Conservation (phyloP, 2,113 vertebrate species). For the Melospiza melodia region DNA sequence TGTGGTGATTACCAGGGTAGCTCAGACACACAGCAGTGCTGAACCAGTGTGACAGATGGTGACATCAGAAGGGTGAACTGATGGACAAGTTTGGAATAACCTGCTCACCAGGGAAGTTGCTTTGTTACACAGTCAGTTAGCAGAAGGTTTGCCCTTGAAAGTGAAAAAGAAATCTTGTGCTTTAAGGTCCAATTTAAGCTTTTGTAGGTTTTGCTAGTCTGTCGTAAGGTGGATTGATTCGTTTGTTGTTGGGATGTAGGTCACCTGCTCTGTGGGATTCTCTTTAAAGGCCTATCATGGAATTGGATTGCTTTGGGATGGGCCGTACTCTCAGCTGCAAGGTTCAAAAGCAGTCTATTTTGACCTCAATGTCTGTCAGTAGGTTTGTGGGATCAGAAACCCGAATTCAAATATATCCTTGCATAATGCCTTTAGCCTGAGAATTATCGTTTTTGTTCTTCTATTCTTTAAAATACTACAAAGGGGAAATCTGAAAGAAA, state of each 20-base stretch:
- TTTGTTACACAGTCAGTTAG: not conserved
- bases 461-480: not conserved
- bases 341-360: not conserved
- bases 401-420: not conserved
- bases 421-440: not conserved
- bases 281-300: not conserved
- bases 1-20: not conserved
- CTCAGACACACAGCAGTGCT: not conserved
- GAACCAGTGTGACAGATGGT: not conserved
- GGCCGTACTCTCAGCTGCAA: not conserved
- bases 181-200: not conserved
- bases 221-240: not conserved
- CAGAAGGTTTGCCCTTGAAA: not conserved
- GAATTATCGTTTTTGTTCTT: not conserved
- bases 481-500: not conserved
- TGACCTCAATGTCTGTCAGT: not conserved
- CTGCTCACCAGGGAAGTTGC: not conserved
- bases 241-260: slow-evolving; percentile 2
- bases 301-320: not conserved
- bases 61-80: not conserved
- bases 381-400: not conserved
- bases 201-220: not conserved
- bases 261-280: not conserved
- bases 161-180: not conserved
- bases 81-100: not conserved